These are phyloP conservation scores for Brachyistius frenatus DNA, from an alignment of 2,113 vertebrate genomes.

Conservation along the genomic window DNA sequence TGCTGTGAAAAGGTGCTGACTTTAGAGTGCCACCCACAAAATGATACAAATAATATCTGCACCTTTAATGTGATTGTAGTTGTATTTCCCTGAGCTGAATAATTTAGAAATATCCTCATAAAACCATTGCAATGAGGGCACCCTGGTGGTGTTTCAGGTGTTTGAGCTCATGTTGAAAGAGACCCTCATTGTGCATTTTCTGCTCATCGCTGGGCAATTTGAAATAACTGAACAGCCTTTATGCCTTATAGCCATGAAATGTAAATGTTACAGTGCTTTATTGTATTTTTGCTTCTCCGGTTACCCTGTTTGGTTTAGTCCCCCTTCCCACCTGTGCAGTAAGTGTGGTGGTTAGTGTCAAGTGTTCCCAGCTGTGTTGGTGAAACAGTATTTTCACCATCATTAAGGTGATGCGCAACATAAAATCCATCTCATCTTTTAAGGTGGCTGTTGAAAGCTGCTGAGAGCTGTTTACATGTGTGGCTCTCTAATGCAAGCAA, in stretches of 20 bases:
- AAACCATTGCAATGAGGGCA: background rate
- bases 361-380: conserved; percentile 18
- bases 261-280: background rate
- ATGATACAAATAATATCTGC: conserved; percentile 1
- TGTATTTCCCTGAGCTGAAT: background rate
- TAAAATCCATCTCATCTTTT: background rate
- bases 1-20: background rate
- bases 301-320: background rate
- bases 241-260: background rate
- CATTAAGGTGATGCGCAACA: background rate
- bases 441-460: background rate
- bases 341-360: conserved; percentile 12
- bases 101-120: conserved; percentile 5
- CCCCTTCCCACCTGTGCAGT: background rate
- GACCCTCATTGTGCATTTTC: background rate
- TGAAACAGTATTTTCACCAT: conserved; percentile 14
- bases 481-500: background rate
- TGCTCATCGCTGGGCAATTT: background rate
- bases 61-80: background rate
- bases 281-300: conserved; percentile 1
- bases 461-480: background rate
- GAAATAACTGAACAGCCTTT: background rate
- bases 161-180: background rate
- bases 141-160: background rate
- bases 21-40: background rate